A percentile compares a stretch with the other conserved stretches of the same genome.
These are phyloP conservation scores for Zaprionus inermis DNA, from an alignment of 1,140 invertebrate genomes.

Conservation along the genomic window DNA sequence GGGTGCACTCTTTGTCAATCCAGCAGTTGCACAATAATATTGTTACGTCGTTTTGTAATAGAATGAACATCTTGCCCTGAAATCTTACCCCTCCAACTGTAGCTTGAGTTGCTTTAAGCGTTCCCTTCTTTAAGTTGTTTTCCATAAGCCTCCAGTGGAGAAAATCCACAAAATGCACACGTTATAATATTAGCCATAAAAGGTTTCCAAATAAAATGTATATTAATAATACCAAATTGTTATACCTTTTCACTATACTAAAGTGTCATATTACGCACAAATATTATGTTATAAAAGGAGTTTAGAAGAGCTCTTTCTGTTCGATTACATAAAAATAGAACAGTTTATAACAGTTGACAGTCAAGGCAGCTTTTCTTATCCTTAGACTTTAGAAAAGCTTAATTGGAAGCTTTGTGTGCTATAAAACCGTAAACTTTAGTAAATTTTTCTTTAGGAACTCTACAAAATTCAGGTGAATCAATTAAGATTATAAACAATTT, in stretches of 20 bases:
- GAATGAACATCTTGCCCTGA: background rate
- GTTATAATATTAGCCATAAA: background rate
- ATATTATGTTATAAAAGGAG: too few relatives aligned
- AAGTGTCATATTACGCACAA: background rate
- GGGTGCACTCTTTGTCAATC: background rate
- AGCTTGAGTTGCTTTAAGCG: background rate
- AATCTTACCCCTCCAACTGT: background rate
- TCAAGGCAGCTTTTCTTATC: too few relatives aligned
- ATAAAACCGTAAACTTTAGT: background rate
- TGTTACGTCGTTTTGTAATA: background rate
- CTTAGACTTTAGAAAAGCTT: background rate
- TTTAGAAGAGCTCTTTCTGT: background rate
- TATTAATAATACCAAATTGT: background rate
- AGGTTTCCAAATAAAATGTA: background rate
- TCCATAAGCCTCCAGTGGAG: background rate
- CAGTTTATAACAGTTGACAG: too few relatives aligned
- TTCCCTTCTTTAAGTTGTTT: background rate
- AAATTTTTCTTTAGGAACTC: background rate
- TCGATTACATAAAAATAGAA: background rate
- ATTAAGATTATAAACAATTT: too few relatives aligned
- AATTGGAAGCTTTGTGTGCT: background rate
- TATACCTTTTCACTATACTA: background rate
- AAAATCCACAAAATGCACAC: background rate
- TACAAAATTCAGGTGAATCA: background rate
- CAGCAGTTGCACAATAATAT: background rate